Percentiles rank a stretch among this genome's conserved stretches.
Evolutionary conservation across 2,888 invertebrate genomes (phyloP).

Genomic region (Chouioia cunea): DNA sequence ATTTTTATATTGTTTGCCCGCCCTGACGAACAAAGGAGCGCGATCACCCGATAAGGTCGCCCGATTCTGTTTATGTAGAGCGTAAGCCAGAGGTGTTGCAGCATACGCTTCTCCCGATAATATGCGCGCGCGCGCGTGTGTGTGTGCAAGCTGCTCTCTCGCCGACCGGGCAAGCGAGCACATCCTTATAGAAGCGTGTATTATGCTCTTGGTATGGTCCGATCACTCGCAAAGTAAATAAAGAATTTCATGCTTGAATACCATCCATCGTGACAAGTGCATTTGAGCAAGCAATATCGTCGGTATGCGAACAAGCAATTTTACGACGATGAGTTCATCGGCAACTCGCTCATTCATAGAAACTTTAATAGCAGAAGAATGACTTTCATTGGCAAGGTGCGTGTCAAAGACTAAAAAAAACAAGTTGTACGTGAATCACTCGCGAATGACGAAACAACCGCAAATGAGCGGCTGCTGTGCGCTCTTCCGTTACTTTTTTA

Average conservation of each 20-base stretch:
- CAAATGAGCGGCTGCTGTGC: constrained; percentile 5
- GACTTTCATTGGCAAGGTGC: constrained; percentile 17
- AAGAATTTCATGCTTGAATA: no score
- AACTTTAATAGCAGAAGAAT: not conserved
- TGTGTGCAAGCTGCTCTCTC: no score
- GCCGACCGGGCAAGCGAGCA: constrained; percentile 10
- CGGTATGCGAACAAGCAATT: not conserved
- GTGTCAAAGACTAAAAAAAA: constrained; percentile 6
- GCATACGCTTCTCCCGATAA: no score
- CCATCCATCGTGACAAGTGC: no score
- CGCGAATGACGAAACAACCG: constrained; percentile 14
- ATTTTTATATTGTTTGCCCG: constrained; percentile 23
- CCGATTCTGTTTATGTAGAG: constrained; percentile 31
- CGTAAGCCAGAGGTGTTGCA: constrained; percentile 14
- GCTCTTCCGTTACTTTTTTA: constrained; percentile 24
- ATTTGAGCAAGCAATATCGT: no score
- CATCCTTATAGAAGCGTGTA: constrained; percentile 2
- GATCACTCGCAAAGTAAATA: no score
- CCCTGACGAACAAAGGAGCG: constrained; percentile 18
- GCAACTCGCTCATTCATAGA: constrained; percentile 27
- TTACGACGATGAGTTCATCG: constrained; percentile 18
- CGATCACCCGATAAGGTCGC: constrained; percentile 30
- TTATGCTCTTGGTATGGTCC: no score
- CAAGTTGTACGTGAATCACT: constrained; percentile 27
- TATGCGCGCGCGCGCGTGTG: no score